Conservation (phyloP, 2,888 invertebrate genomes). For the Acanthosoma haemorrhoidale region DNA sequence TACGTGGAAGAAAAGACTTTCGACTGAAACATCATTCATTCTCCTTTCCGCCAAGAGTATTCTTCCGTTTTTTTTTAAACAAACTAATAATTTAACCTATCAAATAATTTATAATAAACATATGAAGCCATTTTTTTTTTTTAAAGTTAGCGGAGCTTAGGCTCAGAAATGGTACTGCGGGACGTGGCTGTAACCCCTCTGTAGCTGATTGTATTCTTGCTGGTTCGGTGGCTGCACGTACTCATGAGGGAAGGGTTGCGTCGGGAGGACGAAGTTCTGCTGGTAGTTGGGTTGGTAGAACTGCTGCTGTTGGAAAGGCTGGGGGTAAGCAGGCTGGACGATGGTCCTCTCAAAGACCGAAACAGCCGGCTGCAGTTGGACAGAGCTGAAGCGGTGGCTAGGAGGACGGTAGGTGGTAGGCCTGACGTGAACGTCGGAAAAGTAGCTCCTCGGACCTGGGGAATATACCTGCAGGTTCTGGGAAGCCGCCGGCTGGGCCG, state of each 20-base stretch:
- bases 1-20: too few relatives aligned
- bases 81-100: too few relatives aligned
- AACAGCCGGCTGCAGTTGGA: constrained; percentile 41
- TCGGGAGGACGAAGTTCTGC: background rate
- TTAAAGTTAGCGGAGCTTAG: too few relatives aligned
- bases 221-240: background rate
- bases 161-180: constrained; percentile 2
- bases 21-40: too few relatives aligned
- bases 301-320: background rate
- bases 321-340: background rate
- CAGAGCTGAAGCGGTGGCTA: constrained; percentile 37
- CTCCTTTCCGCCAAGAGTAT: too few relatives aligned
- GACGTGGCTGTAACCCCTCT: background rate
- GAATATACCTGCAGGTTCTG: background rate
- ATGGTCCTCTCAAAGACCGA: constrained; percentile 22
- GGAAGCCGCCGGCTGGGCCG: background rate
- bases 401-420: constrained; percentile 49
- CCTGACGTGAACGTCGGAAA: constrained; percentile 43
- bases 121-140: too few relatives aligned
- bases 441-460: constrained; percentile 38
- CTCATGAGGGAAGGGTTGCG: constrained; percentile 1
- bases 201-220: background rate
- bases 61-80: too few relatives aligned
- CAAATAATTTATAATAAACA: too few relatives aligned
- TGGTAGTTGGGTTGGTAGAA: background rate